Evolutionary conservation across 2,113 vertebrate genomes (phyloP), one percentile per base, ranked within the genome.

Genomic region (Machaerirhynchus nigripectus): DNA sequence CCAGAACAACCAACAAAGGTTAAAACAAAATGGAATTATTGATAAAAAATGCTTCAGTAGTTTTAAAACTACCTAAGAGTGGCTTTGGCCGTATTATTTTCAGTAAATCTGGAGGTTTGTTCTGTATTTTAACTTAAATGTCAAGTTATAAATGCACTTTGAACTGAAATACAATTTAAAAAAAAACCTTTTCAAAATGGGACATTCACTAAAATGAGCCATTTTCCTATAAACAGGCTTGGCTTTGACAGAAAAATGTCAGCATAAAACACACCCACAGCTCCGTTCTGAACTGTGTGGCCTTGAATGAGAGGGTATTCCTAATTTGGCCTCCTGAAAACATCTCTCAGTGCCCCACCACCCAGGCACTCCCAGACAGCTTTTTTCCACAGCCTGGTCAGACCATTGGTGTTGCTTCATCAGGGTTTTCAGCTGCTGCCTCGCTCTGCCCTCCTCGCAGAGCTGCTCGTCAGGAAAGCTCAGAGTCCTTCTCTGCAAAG

Each of bases 401-500:
- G 40, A 5, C 24, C 56, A 11, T 1, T 2, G 1, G 11, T 7
- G 11, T 5, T 33, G 9, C 24, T 20, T 26, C 13, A 26, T 5
- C 33, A 40, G 67, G 31, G 50, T 60, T 73, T 60, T n/a, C 10
- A 75, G 65, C 23, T 2, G 1, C 44, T 71, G 61, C 53, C 47
- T 61, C 3, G 1, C 53, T 26, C 50, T 26, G 26, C 22, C 30
- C 46, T 76, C n/a, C 46, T 26, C 24, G 27, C n/a, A 87, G 59
- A 39, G 74, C 24, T 61, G 59, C 59, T 78, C 70, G 7, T 20
- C 35, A 55, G 79, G 61, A 73, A 69, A 80, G 10, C 40, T 31
- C 33, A n/a, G 79, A 28, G 8, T 40, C 46, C 33, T 75, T 3
- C 49, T 21, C 61, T 39, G 53, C 67, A 39, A 24, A 56, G 30